Percentiles rank a stretch among this genome's conserved stretches.
Conservation (phyloP, 2,888 invertebrate species). For the Megalurothrips usitatus region DNA sequence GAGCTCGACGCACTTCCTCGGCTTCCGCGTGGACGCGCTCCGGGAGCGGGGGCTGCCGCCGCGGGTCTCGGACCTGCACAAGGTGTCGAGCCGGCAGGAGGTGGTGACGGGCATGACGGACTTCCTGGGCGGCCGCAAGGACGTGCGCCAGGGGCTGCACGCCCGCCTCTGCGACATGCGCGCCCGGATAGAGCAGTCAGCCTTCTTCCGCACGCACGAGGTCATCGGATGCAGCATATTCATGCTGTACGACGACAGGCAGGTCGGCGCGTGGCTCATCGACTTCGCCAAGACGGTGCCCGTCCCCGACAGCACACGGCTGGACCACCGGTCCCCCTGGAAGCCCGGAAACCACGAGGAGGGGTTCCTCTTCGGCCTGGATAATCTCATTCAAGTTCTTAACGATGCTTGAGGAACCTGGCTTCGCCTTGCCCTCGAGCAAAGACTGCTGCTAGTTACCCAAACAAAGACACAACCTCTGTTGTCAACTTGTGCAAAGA, state of each 20-base stretch:
- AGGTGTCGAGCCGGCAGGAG: conserved; percentile 71
- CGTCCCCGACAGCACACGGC: conserved; percentile 61
- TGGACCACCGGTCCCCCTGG: conserved; percentile 82
- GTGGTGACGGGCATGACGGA: conserved; percentile 67
- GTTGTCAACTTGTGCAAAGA: conserved; percentile 26
- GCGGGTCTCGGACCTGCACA: conserved; percentile 84
- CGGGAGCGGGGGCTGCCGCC: conserved; percentile 74
- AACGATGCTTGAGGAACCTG: not conserved
- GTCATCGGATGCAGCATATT: conserved; percentile 90
- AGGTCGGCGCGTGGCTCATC: conserved; percentile 91
- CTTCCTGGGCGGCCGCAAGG: conserved; percentile 64
- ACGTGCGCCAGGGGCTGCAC: conserved; percentile 63
- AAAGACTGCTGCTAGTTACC: conserved; percentile 22
- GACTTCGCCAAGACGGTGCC: conserved; percentile 92
- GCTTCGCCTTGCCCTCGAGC: not conserved
- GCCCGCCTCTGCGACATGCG: conserved; percentile 72
- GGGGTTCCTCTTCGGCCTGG: conserved; percentile 87
- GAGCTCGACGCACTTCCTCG: conserved; percentile 87
- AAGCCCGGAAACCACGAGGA: conserved; percentile 94
- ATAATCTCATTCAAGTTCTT: conserved; percentile 74
- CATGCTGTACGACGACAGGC: conserved; percentile 83
- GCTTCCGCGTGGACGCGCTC: conserved; percentile 94
- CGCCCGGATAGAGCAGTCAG: conserved; percentile 72
- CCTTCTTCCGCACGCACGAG: conserved; percentile 82
- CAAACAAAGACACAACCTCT: conserved; percentile 23